phyloP scores from a whole-genome alignment of 2,113 vertebrate species.

The Macquaria ambigua region DNA sequence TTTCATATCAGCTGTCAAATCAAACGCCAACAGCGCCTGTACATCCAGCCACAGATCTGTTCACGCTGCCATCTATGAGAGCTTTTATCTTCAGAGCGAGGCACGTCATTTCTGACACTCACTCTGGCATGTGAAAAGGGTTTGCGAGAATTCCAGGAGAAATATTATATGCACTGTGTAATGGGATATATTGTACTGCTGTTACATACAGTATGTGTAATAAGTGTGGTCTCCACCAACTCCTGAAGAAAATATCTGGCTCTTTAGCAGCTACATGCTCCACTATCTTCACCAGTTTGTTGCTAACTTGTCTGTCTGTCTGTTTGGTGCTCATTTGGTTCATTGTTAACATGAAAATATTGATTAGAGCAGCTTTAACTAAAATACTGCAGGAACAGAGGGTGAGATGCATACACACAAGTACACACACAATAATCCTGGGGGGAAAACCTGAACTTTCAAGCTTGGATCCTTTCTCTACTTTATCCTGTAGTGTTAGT shows the following conservation, averaged over 20 bases:
- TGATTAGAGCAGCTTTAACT: background rate
- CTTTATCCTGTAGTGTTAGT: constrained; percentile 62
- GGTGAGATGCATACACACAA: background rate
- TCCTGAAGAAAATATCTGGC: background rate
- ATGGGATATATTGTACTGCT: background rate
- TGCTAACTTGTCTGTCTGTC: background rate
- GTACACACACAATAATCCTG: constrained; percentile 28
- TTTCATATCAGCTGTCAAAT: constrained; percentile 56
- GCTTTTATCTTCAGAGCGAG: constrained; percentile 53
- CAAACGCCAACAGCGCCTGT: constrained; percentile 46
- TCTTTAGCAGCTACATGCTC: background rate
- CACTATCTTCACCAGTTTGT: background rate
- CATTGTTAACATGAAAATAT: constrained; percentile 2
- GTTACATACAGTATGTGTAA: background rate
- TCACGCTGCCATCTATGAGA: constrained; percentile 35
- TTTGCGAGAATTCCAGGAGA: constrained; percentile 4
- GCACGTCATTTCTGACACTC: constrained; percentile 34
- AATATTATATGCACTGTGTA: constrained; percentile 16
- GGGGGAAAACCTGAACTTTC: constrained; percentile 57
- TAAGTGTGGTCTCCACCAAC: background rate
- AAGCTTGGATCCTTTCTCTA: constrained; percentile 20
- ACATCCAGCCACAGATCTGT: constrained; percentile 47
- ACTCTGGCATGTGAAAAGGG: constrained; percentile 15
- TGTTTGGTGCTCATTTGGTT: background rate
- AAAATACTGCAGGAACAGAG: background rate